Conservation (phyloP, 2,113 vertebrate species). For the Cranoglanis bouderius region DNA sequence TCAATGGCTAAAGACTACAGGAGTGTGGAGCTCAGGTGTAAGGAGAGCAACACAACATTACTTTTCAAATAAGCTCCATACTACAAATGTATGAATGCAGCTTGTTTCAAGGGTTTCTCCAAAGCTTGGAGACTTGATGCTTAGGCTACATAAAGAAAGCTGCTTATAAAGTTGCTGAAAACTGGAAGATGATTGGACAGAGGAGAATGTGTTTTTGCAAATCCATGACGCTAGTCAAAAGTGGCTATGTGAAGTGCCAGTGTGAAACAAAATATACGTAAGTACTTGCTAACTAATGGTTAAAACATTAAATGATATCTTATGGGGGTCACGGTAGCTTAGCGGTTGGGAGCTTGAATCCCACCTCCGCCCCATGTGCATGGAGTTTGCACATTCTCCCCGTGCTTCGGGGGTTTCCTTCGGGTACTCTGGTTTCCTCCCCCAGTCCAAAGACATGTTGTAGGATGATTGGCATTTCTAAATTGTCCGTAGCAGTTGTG, state of each 20-base stretch:
- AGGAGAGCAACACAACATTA: background rate
- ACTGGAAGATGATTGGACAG: background rate
- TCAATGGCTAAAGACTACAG: background rate
- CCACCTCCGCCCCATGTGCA: too few species aligned
- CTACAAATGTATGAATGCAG: background rate
- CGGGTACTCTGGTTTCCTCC: too few species aligned
- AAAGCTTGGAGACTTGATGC: background rate
- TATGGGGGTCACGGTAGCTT: too few species aligned
- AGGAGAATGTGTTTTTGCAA: background rate
- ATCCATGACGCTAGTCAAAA: background rate
- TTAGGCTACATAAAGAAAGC: background rate
- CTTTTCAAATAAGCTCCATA: background rate
- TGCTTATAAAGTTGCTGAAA: background rate
- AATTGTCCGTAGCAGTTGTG: too few species aligned
- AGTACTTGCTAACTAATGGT: background rate
- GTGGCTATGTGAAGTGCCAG: background rate
- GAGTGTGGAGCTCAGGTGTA: background rate
- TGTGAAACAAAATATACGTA: background rate
- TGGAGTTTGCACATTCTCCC: too few species aligned
- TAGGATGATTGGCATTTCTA: too few species aligned
- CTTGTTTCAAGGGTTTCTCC: background rate
- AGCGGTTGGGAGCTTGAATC: too few species aligned
- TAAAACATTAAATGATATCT: background rate
- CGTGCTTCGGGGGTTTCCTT: too few species aligned
- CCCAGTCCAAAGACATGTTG: too few species aligned